phyloP scores from a whole-genome alignment of 2,888 invertebrate genomes.

The Cataglyphis altisquamis region DNA sequence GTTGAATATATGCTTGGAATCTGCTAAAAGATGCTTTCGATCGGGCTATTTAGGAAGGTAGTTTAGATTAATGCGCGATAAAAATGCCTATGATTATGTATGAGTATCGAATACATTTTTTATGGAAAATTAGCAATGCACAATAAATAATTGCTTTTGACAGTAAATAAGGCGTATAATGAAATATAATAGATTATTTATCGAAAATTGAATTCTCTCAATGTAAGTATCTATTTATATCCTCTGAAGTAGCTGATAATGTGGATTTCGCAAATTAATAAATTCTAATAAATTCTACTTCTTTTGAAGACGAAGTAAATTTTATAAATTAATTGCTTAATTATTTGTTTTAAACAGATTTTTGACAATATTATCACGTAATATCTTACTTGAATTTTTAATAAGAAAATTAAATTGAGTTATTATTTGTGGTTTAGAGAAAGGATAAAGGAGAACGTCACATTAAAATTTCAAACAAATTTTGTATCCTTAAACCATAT shows the following conservation, averaged over 20 bases:
- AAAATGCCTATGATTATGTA: constrained; percentile 17
- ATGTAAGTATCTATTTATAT: neutral
- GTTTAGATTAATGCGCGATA: constrained; percentile 12
- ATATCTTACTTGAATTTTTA: neutral
- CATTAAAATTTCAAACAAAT: neutral
- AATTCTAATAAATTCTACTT: neutral
- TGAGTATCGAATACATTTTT: constrained; percentile 10
- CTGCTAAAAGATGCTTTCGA: neutral
- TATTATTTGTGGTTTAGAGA: neutral
- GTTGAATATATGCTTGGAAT: constrained; percentile 8
- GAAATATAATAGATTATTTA: neutral
- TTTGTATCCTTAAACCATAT: too few relatives aligned
- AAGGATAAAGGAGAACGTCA: too few relatives aligned
- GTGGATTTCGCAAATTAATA: neutral
- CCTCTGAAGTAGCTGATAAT: neutral
- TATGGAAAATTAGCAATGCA: constrained; percentile 18
- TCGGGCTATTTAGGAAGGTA: neutral
- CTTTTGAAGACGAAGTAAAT: neutral
- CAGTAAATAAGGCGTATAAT: neutral
- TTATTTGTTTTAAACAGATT: neutral
- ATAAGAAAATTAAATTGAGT: neutral
- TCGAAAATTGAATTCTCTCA: constrained; percentile 4
- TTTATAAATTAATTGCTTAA: neutral
- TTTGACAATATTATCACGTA: neutral
- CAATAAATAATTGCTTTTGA: neutral